Conservation (phyloP, 2,113 vertebrate species). For the Mirounga angustirostris region DNA sequence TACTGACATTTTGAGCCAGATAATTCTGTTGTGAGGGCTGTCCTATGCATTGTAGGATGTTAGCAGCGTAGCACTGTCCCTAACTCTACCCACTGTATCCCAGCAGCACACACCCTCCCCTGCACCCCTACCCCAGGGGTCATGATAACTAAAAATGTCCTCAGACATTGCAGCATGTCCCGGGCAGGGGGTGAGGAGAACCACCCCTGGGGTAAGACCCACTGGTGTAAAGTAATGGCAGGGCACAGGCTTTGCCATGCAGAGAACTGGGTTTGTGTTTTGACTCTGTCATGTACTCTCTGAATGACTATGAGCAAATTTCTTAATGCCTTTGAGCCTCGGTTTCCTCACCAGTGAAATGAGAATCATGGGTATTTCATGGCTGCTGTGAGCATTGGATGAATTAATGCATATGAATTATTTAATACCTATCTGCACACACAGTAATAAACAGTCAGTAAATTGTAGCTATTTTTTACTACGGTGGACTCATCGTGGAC, state of each 20-base stretch:
- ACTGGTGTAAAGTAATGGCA: too few relatives aligned
- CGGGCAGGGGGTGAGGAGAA: background rate
- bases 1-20: background rate
- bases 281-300: background rate
- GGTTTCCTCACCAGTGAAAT: background rate
- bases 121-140: background rate
- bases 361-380: background rate
- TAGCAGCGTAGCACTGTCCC: background rate
- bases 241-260: background rate
- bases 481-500: background rate
- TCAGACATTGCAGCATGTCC: background rate
- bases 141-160: background rate
- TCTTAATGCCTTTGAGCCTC: background rate
- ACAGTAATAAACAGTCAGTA: background rate
- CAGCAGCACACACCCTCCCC: background rate
- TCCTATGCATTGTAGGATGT: background rate
- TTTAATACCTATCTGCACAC: background rate
- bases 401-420: background rate
- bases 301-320: background rate
- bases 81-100: background rate
- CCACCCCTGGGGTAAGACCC: too few relatives aligned
- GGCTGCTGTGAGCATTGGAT: background rate
- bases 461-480: background rate
- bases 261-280: background rate
- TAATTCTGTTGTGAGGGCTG: background rate